These are phyloP conservation scores for Xiphias gladius DNA, from an alignment of 2,113 vertebrate genomes.

Conservation along the genomic window DNA sequence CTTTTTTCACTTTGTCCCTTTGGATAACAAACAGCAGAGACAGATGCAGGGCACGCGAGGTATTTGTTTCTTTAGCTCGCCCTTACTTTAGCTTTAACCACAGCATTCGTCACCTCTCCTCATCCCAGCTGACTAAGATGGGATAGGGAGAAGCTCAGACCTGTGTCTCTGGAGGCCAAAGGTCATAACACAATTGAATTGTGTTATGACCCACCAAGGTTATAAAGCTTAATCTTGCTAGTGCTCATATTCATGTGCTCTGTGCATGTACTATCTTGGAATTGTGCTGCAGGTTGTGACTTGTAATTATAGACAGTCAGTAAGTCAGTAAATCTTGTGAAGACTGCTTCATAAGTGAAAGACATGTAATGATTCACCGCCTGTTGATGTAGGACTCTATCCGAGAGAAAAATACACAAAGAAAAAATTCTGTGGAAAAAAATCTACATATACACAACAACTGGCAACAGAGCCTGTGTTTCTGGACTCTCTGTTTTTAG, in stretches of 20 bases:
- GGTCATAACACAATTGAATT: too few species aligned
- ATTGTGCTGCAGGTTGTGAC: background rate
- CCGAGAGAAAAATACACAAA: background rate
- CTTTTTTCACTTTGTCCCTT: too few species aligned
- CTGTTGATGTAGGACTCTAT: background rate
- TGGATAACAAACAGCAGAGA: too few species aligned
- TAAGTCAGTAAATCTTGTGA: background rate
- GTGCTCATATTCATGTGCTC: too few species aligned
- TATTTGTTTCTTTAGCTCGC: too few species aligned
- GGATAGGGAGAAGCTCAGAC: slow-evolving; percentile 27
- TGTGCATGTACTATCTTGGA: background rate
- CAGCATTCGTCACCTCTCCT: background rate
- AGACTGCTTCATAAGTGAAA: background rate
- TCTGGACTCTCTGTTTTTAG: too few species aligned
- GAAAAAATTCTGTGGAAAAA: too few species aligned
- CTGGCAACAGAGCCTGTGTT: too few species aligned
- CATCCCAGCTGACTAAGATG: background rate
- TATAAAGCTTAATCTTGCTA: too few species aligned
- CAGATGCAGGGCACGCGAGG: too few species aligned
- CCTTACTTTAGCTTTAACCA: background rate
- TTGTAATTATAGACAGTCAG: background rate
- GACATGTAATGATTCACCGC: background rate
- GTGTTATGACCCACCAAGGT: too few species aligned
- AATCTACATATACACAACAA: too few species aligned
- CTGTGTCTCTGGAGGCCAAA: slow-evolving; percentile 33